These are phyloP conservation scores for Protaetia brevitarsis DNA, from an alignment of 1,140 invertebrate genomes.

Conservation along the genomic window DNA sequence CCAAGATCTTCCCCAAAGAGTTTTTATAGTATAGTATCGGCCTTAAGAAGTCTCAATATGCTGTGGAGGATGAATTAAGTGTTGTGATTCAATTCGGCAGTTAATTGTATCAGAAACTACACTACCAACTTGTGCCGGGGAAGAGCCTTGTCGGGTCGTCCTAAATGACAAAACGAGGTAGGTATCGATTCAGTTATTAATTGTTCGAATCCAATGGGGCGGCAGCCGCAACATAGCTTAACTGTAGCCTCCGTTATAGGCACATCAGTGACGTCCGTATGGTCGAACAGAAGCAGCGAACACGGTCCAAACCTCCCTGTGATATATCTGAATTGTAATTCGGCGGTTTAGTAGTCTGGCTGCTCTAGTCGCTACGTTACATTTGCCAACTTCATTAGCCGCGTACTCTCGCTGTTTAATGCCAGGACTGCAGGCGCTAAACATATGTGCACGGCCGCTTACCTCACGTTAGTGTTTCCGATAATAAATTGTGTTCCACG, in stretches of 20 bases:
- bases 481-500: conserved; percentile 1
- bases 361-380: too few relatives aligned
- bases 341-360: conserved; percentile 12
- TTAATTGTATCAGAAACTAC: too few relatives aligned
- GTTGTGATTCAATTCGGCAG: too few relatives aligned
- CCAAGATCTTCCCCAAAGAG: too few relatives aligned
- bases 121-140: too few relatives aligned
- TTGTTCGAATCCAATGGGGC: conserved; percentile 1
- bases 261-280: too few relatives aligned
- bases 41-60: too few relatives aligned
- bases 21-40: too few relatives aligned
- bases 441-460: conserved; percentile 20
- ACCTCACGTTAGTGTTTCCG: neutral
- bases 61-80: too few relatives aligned
- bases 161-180: conserved; percentile 3
- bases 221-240: neutral
- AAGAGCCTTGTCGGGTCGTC: too few relatives aligned
- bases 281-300: neutral
- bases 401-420: conserved; percentile 7
- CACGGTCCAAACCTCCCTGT: neutral
- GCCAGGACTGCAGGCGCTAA: neutral
- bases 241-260: neutral
- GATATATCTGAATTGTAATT: conserved; percentile 20
- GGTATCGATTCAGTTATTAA: conserved; percentile 11
- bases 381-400: conserved; percentile 18